Conservation (phyloP, 2,888 invertebrate genomes). For the Eretmocerus hayati region DNA sequence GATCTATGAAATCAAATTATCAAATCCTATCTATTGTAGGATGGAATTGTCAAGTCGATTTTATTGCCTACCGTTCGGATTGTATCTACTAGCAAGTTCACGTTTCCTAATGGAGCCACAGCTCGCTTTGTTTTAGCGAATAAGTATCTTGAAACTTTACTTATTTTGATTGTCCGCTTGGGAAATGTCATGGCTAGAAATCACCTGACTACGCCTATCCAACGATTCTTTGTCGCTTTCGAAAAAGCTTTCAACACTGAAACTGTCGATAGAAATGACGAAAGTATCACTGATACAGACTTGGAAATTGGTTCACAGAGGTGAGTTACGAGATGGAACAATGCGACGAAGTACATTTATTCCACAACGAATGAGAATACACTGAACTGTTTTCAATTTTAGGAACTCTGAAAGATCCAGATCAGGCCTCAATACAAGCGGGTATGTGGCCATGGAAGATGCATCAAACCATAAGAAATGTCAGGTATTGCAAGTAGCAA, state of each 20-base stretch:
- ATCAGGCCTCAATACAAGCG: too few species aligned
- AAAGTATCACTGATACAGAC: too few species aligned
- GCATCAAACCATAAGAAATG: too few species aligned
- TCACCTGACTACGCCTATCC: constrained; percentile 62
- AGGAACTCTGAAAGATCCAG: too few species aligned
- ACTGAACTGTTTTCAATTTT: too few species aligned
- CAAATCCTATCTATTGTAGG: constrained; percentile 57
- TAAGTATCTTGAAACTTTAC: constrained; percentile 75
- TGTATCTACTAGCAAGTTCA: constrained; percentile 68
- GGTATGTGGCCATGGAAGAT: too few species aligned
- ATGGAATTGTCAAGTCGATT: constrained; percentile 75
- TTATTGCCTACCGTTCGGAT: constrained; percentile 76
- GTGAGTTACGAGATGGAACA: too few species aligned
- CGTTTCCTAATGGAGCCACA: constrained; percentile 73
- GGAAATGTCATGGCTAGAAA: constrained; percentile 72
- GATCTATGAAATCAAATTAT: not conserved
- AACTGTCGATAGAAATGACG: constrained; percentile 21
- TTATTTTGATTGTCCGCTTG: constrained; percentile 69
- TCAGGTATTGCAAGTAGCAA: too few species aligned
- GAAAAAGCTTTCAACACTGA: constrained; percentile 59
- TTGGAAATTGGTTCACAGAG: too few species aligned
- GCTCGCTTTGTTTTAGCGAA: constrained; percentile 71
- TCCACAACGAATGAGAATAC: too few species aligned
- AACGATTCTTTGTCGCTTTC: constrained; percentile 72
- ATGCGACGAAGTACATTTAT: too few species aligned